These are phyloP conservation scores for Limnephilus rhombicus DNA, from an alignment of 2,888 invertebrate species.

Conservation along the genomic window DNA sequence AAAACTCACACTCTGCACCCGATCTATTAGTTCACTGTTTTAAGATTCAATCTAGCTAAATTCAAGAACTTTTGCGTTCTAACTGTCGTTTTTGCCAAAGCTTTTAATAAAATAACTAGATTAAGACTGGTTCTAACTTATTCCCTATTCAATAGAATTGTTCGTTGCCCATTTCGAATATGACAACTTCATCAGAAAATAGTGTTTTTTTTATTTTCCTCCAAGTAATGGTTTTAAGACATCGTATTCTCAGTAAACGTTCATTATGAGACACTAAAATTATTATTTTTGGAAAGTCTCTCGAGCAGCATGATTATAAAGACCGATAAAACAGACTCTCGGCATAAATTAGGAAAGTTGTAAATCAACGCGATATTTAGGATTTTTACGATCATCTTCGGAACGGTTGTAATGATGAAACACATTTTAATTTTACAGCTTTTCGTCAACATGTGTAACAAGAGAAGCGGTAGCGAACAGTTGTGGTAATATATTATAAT, in stretches of 20 bases:
- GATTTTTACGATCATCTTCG: slow-evolving; percentile 7
- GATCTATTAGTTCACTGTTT: background rate
- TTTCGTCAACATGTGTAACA: background rate
- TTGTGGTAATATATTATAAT: background rate
- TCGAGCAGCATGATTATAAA: background rate
- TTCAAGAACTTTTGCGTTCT: background rate
- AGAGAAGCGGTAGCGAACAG: background rate
- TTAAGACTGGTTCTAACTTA: background rate
- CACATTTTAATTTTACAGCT: background rate
- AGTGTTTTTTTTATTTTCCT: background rate
- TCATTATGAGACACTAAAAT: background rate
- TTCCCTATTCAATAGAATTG: background rate
- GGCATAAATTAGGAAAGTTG: background rate
- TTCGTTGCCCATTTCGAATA: background rate
- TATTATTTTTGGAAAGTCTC: background rate
- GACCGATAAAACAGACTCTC: background rate
- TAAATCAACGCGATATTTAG: slow-evolving; percentile 3
- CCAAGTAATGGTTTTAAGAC: background rate
- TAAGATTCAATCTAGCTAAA: background rate
- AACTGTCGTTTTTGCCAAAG: background rate
- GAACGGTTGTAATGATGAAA: slow-evolving; percentile 29
- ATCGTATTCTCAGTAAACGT: background rate
- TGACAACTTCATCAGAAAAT: background rate
- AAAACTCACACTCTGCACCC: background rate
- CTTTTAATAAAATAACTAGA: background rate